Conservation (phyloP, 1,140 invertebrate species). For the Dendrolimus kikuchii region DNA sequence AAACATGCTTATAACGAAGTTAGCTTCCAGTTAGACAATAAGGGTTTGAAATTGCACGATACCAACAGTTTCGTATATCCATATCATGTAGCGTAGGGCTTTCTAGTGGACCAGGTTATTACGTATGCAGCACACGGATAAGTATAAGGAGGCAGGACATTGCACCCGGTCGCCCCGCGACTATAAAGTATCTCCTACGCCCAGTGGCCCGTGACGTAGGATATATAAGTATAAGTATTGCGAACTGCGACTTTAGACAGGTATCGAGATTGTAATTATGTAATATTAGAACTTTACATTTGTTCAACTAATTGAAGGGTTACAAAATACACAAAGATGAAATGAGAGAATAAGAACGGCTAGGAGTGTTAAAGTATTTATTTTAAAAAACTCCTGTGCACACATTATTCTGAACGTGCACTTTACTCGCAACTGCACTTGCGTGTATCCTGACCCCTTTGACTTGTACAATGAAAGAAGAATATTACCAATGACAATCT, state of each 20-base stretch:
- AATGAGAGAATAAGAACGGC: neutral
- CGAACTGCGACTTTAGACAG: neutral
- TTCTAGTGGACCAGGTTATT: constrained; percentile 11
- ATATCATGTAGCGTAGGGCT: constrained; percentile 4
- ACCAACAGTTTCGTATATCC: too few species aligned
- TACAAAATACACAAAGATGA: neutral
- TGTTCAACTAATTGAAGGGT: neutral
- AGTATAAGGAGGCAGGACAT: constrained; percentile 10
- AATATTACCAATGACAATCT: too few species aligned
- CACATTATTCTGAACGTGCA: too few species aligned
- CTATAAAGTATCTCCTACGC: constrained; percentile 8
- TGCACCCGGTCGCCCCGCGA: constrained; percentile 10
- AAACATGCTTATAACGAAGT: too few species aligned
- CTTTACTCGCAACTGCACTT: too few species aligned
- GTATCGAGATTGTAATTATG: constrained; percentile 1
- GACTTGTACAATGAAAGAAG: too few species aligned
- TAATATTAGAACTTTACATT: constrained; percentile 1
- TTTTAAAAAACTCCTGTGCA: too few species aligned
- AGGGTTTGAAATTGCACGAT: too few species aligned
- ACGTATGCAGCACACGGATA: constrained; percentile 16
- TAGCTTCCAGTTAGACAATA: too few species aligned
- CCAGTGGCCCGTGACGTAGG: constrained; percentile 7
- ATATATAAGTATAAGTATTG: neutral
- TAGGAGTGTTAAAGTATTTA: too few species aligned
- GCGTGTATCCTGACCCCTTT: too few species aligned